These are phyloP conservation scores for Amphilophus citrinellus DNA, from an alignment of 2,113 vertebrate species.

Conservation along the genomic window DNA sequence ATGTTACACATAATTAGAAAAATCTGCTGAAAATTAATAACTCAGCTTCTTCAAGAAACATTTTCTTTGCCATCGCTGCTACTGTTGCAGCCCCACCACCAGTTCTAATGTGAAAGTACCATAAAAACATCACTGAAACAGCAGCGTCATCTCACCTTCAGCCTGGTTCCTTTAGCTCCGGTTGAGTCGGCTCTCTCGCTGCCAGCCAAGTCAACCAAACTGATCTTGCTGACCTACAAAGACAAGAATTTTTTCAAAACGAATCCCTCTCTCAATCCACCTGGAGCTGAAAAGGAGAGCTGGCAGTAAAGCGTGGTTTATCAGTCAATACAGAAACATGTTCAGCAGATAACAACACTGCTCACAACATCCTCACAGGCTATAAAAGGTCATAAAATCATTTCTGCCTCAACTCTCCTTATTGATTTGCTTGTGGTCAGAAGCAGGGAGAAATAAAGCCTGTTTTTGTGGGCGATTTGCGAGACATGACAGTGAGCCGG, in stretches of 20 bases:
- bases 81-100: too few relatives aligned
- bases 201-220: constrained; percentile 95
- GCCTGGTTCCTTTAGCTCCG: constrained; percentile 94
- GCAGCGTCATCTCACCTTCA: constrained; percentile 86
- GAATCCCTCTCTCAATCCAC: neutral
- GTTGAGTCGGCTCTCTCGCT: constrained; percentile 97
- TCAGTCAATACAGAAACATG: constrained; percentile 18
- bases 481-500: neutral
- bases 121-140: neutral
- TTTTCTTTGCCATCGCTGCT: too few relatives aligned
- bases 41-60: too few relatives aligned
- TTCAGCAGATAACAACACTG: neutral
- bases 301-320: neutral
- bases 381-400: neutral
- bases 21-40: too few relatives aligned
- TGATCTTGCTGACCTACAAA: constrained; percentile 95
- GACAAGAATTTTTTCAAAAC: neutral
- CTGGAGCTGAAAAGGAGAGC: neutral
- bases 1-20: too few relatives aligned
- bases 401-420: neutral
- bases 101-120: too few relatives aligned
- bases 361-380: neutral
- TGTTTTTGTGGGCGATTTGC: neutral
- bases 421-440: constrained; percentile 28
- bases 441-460: neutral